Base-by-base conservation (phyloP, 2,797 vertebrate genomes). In the Pseudomugil gertrudae region DNA sequence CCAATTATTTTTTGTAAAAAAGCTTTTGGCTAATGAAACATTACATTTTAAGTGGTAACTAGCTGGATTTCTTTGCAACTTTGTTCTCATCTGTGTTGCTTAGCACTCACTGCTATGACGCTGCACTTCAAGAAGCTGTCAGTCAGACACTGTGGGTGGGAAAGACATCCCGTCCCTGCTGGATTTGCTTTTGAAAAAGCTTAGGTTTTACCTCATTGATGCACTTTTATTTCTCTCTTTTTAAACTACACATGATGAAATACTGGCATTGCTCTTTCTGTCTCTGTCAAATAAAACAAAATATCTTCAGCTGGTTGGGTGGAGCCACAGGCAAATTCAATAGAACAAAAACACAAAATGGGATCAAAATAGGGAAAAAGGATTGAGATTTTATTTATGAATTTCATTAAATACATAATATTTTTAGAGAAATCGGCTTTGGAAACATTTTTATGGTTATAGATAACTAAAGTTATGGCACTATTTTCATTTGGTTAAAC, bases 101-200 rank as follows among this genome's bases (percentile, higher is more conserved):
- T 9, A 10, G 63, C 9, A 1, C 45, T 62, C 27, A 9, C 1
- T 3, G 57, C 51, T 45, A 21, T 43, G n/a, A 19, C 38, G 33
- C 24, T 54, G 59, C 47, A 26, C 69, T 54, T 52, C 47, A 35
- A 56, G 17, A 68, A 48, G 14, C 50, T 73, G 82, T 74, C 82
- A 82, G 27, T 72, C 77, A 67, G 23, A 19, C 51, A 8, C 32
- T 8, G 69, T 71, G 65, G 79, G 77, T 10, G 53, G 73, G 50
- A 58, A 62, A 9, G 26, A 56, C 11, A 21, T 47, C 23, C 40
- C 30, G 5, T 35, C 32, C 27, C 29, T 52, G 30, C 36, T 17
- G 27, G 38, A 29, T 50, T 64, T 43, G 21, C 29, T 45, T 75
- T 66, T 76, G 54, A 68, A 57, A 55, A 52, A 71, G 66, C 47